Percentiles rank a stretch among this genome's conserved stretches.
Evolutionary conservation across 2,113 vertebrate species (phyloP).

Genomic region (Tichodroma muraria): DNA sequence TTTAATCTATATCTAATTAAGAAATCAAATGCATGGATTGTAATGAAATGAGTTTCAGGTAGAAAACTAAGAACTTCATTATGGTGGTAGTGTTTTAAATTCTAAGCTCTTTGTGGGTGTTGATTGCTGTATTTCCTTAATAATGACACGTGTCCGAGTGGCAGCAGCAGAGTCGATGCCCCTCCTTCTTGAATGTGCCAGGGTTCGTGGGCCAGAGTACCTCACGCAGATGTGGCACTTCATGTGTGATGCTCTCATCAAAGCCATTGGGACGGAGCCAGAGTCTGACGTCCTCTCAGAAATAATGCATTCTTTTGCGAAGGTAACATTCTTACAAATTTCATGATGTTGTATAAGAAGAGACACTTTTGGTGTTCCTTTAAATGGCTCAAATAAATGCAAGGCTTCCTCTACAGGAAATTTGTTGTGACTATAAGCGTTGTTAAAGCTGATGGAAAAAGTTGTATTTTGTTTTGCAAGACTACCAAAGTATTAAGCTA

Average conservation of each 20-base stretch:
- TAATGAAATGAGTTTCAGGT: background rate
- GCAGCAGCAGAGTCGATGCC: constrained; percentile 98
- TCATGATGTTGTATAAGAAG: accelerated
- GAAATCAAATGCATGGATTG: background rate
- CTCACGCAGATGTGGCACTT: constrained; percentile 99
- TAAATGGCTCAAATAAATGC: background rate
- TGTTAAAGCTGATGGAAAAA: background rate
- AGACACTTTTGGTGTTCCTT: accelerated
- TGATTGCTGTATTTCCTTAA: constrained; percentile 71
- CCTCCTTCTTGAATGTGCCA: constrained; percentile 89
- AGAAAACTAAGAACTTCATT: background rate
- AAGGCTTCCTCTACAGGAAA: background rate
- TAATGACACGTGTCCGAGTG: constrained; percentile 84
- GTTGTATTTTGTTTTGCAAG: background rate
- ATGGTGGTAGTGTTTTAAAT: background rate
- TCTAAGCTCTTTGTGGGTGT: background rate
- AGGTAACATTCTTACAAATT: constrained; percentile 70
- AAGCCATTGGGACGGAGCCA: constrained; percentile 95
- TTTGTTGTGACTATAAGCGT: background rate
- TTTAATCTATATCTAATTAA: background rate
- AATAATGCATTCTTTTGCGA: constrained; percentile 98
- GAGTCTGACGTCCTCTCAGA: constrained; percentile 96
- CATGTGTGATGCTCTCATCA: constrained; percentile 98
- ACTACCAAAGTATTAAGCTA: background rate
- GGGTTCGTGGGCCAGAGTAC: constrained; percentile 91